These are phyloP conservation scores for Ophraella communa DNA, from an alignment of 2,888 invertebrate species.

Conservation along the genomic window DNA sequence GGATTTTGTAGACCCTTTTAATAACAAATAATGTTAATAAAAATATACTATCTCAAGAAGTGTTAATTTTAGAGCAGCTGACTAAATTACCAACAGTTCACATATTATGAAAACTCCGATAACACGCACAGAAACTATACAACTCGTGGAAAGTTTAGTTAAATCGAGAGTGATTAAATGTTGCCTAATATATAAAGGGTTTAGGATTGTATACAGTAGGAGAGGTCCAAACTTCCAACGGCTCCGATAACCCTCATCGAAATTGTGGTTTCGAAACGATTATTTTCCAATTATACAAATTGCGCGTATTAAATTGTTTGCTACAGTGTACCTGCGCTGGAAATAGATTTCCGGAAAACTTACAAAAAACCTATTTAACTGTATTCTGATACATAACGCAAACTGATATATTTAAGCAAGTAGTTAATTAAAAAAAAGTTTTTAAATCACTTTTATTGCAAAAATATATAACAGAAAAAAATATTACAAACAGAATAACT, in stretches of 20 bases:
- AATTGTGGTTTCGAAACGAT: not conserved
- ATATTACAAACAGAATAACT: too few relatives aligned
- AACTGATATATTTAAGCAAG: too few relatives aligned
- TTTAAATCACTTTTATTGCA: too few relatives aligned
- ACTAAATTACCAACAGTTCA: not conserved
- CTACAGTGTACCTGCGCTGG: not conserved
- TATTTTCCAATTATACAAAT: not conserved
- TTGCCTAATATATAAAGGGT: not conserved
- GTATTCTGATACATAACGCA: too few relatives aligned
- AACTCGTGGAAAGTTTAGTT: not conserved
- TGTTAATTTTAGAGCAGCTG: not conserved
- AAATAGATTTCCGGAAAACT: not conserved
- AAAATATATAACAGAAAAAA: too few relatives aligned
- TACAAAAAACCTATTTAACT: not conserved
- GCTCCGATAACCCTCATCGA: slow-evolving; percentile 3
- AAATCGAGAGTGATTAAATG: not conserved
- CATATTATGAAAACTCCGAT: not conserved
- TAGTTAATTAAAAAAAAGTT: too few relatives aligned
- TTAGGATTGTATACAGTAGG: not conserved
- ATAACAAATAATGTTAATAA: too few relatives aligned
- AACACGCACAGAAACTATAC: not conserved
- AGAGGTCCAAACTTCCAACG: slow-evolving; percentile 1
- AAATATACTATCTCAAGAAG: too few relatives aligned
- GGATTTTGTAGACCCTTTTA: too few relatives aligned
- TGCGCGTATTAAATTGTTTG: not conserved